phyloP scores from a whole-genome alignment of 2,888 invertebrate genomes.

The Lasius fuliginosus region DNA sequence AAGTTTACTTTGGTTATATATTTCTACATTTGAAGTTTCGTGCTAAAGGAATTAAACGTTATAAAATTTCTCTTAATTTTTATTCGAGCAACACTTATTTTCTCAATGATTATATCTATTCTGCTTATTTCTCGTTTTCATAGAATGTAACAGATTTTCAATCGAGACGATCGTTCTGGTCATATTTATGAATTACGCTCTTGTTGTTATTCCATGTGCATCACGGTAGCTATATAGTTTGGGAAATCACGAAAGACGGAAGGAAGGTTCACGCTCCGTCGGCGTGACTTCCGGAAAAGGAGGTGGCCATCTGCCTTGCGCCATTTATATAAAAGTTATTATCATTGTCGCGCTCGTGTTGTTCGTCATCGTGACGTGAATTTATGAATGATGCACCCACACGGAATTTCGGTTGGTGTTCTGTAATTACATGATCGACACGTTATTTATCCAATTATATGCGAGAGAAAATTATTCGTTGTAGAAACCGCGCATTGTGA shows the following conservation, averaged over 20 bases:
- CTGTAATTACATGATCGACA: conserved; percentile 43
- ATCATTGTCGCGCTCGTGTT: conserved; percentile 21
- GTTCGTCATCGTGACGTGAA: conserved; percentile 48
- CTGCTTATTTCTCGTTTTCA: background rate
- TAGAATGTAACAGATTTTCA: background rate
- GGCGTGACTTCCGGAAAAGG: conserved; percentile 59
- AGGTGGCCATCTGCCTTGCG: conserved; percentile 12
- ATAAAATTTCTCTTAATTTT: background rate
- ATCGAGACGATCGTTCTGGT: background rate
- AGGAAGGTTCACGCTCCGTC: conserved; percentile 50
- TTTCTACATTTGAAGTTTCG: background rate
- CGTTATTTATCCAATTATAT: conserved; percentile 42
- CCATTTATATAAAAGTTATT: conserved; percentile 43
- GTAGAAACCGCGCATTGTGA: conserved; percentile 19
- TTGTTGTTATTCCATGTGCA: conserved; percentile 44
- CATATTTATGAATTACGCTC: background rate
- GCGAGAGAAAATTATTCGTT: conserved; percentile 44
- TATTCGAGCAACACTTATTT: background rate
- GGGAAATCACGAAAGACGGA: conserved; percentile 49
- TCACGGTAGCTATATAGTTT: background rate
- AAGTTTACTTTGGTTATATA: background rate
- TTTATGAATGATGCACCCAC: conserved; percentile 33
- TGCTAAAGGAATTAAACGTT: background rate
- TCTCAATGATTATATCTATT: conserved; percentile 6
- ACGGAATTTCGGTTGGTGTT: conserved; percentile 28